phyloP scores from a whole-genome alignment of 2,888 invertebrate genomes.

The Altica lythri region DNA sequence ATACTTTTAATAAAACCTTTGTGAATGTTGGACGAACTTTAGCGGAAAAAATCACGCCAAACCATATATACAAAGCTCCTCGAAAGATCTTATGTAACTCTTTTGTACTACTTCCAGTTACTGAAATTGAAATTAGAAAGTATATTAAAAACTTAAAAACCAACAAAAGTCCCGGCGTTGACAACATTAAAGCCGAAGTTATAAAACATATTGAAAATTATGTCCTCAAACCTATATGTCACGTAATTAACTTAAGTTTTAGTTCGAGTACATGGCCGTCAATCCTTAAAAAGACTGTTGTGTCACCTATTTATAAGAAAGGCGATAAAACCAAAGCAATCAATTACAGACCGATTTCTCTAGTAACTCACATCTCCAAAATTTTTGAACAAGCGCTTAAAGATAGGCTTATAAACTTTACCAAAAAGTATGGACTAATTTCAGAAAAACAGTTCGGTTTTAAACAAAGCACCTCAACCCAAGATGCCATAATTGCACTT shows the following conservation, averaged over 20 bases:
- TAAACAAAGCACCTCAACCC: constrained; percentile 4
- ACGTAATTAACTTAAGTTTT: not conserved
- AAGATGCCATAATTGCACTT: constrained; percentile 6
- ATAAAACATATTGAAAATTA: not conserved
- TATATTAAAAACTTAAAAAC: no score
- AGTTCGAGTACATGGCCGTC: not conserved
- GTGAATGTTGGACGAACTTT: not conserved
- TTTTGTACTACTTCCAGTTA: not conserved
- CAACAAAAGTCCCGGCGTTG: no score
- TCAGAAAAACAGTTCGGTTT: constrained; percentile 3
- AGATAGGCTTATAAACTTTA: no score
- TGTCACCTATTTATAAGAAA: not conserved
- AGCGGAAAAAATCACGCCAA: not conserved
- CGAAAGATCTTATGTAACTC: not conserved
- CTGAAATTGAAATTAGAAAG: not conserved
- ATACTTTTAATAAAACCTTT: not conserved
- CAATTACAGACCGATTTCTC: no score
- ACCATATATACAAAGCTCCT: not conserved
- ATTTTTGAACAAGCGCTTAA: no score
- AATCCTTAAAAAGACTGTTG: not conserved
- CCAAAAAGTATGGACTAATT: constrained; percentile 2
- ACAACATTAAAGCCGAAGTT: no score
- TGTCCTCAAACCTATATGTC: not conserved
- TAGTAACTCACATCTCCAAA: no score
- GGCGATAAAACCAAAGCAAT: not conserved